phyloP scores from a whole-genome alignment of 1,140 invertebrate species.

The Drosophila ogumai region DNA sequence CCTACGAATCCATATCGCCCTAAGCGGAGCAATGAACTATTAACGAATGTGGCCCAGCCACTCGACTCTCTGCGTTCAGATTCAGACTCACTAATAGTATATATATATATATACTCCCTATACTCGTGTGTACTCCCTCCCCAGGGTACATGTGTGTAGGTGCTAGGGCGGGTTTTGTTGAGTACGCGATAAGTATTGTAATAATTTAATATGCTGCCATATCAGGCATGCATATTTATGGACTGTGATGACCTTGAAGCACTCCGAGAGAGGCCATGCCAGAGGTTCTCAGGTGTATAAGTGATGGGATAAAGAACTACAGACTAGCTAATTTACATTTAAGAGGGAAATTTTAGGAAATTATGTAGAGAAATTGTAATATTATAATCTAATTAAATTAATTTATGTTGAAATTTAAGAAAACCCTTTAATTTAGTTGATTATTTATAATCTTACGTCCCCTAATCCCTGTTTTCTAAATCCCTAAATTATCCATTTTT shows the following conservation, averaged over 20 bases:
- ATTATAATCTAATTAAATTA: background rate
- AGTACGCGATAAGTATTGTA: slow-evolving; percentile 36
- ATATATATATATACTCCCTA: background rate
- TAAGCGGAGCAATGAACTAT: slow-evolving; percentile 78
- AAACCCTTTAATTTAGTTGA: background rate
- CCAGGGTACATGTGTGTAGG: slow-evolving; percentile 19
- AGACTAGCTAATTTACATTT: background rate
- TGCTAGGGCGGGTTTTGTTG: slow-evolving; percentile 28
- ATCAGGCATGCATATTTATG: slow-evolving; percentile 47
- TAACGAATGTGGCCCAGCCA: slow-evolving; percentile 66
- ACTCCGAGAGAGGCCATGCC: background rate
- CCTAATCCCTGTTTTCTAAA: background rate
- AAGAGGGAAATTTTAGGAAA: background rate
- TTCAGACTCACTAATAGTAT: slow-evolving; percentile 22
- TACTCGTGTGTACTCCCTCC: background rate
- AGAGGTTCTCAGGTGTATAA: slow-evolving; percentile 21
- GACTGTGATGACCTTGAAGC: slow-evolving; percentile 32
- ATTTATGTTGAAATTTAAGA: no score
- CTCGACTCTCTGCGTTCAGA: slow-evolving; percentile 36
- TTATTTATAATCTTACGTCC: background rate
- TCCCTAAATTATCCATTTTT: slow-evolving; percentile 9
- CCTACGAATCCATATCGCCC: slow-evolving; percentile 46
- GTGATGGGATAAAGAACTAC: background rate
- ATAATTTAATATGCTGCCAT: slow-evolving; percentile 33
- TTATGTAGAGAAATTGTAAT: background rate